phyloP scores from a whole-genome alignment of 2,888 invertebrate genomes.

The Phymatocera aterrima region DNA sequence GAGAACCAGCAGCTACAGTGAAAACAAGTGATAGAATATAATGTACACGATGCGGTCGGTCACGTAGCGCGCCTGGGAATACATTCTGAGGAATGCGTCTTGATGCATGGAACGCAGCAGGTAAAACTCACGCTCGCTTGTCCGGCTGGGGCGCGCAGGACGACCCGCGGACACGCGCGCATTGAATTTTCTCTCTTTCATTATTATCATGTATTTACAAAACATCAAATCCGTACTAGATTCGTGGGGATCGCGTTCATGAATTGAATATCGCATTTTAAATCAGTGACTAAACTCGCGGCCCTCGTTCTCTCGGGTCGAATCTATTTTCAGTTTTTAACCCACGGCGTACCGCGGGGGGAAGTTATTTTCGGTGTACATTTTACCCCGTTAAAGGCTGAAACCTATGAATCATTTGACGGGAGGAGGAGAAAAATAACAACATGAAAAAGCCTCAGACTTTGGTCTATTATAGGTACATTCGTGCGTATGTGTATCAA shows the following conservation, averaged over 20 bases:
- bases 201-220: background rate
- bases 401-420: background rate
- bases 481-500: too few relatives aligned
- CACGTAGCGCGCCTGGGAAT: conserved; percentile 38
- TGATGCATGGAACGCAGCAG: conserved; percentile 45
- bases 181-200: background rate
- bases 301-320: background rate
- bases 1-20: background rate
- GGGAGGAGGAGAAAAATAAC: too few relatives aligned
- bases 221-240: background rate
- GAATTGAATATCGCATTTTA: background rate
- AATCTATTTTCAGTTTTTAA: conserved; percentile 33
- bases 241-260: background rate
- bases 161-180: conserved; percentile 24
- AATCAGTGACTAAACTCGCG: background rate
- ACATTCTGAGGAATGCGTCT: conserved; percentile 43
- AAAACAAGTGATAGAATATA: conserved; percentile 32
- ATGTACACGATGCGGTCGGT: conserved; percentile 41
- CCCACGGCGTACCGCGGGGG: background rate
- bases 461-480: too few relatives aligned
- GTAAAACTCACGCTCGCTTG: conserved; percentile 39
- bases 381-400: conserved; percentile 19
- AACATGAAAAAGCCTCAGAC: too few relatives aligned
- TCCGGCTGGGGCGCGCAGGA: background rate
- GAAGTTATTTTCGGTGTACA: conserved; percentile 34